Evolutionary conservation across 2,797 vertebrate species (phyloP).

Genomic region (Hephaestus fuliginosus): DNA sequence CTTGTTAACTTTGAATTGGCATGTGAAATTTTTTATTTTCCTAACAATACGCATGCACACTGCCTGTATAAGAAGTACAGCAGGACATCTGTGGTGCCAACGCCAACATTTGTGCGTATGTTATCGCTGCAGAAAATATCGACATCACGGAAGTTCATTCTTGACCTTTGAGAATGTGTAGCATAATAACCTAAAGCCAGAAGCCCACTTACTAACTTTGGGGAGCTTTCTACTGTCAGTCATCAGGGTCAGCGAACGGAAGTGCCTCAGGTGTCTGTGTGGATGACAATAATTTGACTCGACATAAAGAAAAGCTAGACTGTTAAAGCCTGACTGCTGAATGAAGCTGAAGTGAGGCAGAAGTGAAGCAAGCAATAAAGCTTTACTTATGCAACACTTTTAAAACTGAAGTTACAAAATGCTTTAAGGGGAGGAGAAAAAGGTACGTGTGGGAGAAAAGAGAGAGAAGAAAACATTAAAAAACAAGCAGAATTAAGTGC

Average conservation of each 20-base stretch:
- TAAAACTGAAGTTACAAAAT: neutral
- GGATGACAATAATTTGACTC: neutral
- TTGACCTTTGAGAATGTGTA: neutral
- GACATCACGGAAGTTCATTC: neutral
- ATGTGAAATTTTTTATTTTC: neutral
- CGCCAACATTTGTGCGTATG: neutral
- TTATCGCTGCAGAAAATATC: neutral
- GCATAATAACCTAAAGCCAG: neutral
- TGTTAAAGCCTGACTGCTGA: neutral
- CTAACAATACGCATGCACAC: neutral
- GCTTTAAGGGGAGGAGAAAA: neutral
- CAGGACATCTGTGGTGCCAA: neutral
- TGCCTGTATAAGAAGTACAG: neutral
- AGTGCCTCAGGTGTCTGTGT: neutral
- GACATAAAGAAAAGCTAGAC: neutral
- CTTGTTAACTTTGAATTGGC: neutral
- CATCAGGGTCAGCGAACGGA: neutral
- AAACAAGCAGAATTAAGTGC: neutral
- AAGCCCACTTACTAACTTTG: neutral
- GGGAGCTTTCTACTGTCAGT: neutral
- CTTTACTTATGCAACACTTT: neutral
- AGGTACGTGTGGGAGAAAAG: neutral
- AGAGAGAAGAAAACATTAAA: neutral
- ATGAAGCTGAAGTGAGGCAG: neutral
- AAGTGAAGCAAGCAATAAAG: neutral